Evolutionary conservation across 37 sponge, comb jelly and placozoan species (phyloP).

Genomic region (Chondrilla cf. caribensis): DNA sequence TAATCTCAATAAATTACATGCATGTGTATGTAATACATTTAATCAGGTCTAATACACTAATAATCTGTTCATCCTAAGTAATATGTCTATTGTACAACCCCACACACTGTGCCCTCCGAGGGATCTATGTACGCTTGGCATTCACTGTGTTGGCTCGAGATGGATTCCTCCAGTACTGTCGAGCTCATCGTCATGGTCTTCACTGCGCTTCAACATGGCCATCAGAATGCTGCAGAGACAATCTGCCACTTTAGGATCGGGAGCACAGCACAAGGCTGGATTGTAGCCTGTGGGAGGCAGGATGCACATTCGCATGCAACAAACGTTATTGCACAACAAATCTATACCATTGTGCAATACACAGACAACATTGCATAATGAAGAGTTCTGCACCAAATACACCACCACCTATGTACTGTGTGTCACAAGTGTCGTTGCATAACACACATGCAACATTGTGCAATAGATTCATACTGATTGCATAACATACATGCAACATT

Average conservation of each 20-base stretch:
- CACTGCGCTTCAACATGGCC: conserved; percentile 65
- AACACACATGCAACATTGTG: no score
- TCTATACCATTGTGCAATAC: background rate
- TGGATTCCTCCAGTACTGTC: background rate
- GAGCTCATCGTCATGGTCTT: conserved; percentile 17
- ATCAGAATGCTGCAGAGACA: conserved; percentile 72
- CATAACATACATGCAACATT: no score
- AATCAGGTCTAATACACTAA: no score
- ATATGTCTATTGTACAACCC: no score
- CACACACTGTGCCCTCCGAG: no score
- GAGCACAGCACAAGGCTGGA: conserved; percentile 76
- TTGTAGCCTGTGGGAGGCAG: conserved; percentile 32
- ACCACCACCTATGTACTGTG: no score
- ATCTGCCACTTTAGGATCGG: conserved; percentile 50
- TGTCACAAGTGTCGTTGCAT: no score
- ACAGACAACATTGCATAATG: background rate
- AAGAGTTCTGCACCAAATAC: background rate
- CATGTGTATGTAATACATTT: no score
- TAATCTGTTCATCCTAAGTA: no score
- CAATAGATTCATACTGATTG: no score
- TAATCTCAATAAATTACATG: no score
- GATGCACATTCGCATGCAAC: background rate
- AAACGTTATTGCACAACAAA: background rate
- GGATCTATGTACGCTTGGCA: no score
- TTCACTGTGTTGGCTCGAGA: background rate